Evolutionary conservation across 2,113 vertebrate genomes (phyloP).

Genomic region (Numenius arquata): DNA sequence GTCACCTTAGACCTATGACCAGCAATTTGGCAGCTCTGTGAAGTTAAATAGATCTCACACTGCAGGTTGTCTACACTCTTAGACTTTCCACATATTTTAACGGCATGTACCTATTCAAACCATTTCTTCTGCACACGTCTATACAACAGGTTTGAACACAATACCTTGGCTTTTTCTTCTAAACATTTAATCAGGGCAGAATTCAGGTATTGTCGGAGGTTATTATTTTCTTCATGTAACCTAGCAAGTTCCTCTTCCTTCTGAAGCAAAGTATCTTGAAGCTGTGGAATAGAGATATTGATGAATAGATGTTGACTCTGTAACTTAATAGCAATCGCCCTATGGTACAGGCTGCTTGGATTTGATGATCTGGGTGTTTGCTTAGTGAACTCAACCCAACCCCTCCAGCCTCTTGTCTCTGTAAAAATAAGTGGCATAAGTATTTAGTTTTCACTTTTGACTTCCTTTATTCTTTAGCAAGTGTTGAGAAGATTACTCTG

Average conservation of each 20-base stretch:
- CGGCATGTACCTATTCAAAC: neutral
- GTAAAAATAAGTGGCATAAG: slow-evolving; percentile 28
- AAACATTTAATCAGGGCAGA: slow-evolving; percentile 87
- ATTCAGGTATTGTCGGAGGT: slow-evolving; percentile 88
- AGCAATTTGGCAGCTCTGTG: neutral
- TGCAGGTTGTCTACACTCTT: neutral
- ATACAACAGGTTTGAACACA: neutral
- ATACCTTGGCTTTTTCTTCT: slow-evolving; percentile 86
- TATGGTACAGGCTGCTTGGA: slow-evolving; percentile 36
- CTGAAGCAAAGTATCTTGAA: slow-evolving; percentile 91
- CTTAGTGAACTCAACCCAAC: slow-evolving; percentile 48
- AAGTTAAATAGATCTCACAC: neutral
- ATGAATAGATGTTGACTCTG: slow-evolving; percentile 71
- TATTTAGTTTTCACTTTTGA: slow-evolving; percentile 60
- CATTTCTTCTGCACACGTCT: neutral
- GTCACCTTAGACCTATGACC: neutral
- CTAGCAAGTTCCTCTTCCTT: slow-evolving; percentile 91
- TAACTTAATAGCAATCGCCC: slow-evolving; percentile 60
- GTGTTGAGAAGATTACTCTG: slow-evolving; percentile 53
- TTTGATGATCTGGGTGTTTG: slow-evolving; percentile 59
- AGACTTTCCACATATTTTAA: neutral
- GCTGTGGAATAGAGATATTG: slow-evolving; percentile 75
- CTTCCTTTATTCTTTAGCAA: slow-evolving; percentile 49
- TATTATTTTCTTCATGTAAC: slow-evolving; percentile 91
- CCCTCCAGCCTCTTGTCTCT: slow-evolving; percentile 16